Base-by-base conservation (phyloP, 2,113 vertebrate genomes). In the Brevimyrus niger region DNA sequence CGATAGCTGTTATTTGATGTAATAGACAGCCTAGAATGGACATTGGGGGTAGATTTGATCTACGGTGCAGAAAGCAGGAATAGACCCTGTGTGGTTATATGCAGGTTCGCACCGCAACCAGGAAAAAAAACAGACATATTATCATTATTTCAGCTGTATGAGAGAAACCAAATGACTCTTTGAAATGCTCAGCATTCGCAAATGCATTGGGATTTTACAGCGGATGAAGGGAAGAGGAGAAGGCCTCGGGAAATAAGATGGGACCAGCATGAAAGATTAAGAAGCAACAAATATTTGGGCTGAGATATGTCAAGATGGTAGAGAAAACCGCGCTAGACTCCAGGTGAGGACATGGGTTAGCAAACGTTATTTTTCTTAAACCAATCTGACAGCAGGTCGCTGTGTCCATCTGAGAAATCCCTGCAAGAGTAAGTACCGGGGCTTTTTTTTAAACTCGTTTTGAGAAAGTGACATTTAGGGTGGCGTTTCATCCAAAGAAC, bases 41-140 rank as follows among this genome's bases (percentile, higher is more conserved):
- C 85, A 80, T 27, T 10, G 82, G 50, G 48, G 87, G 86, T 84
- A 31, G 58, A 88, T 90, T 69, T 88, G 53, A 90, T 88, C 89
- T 50, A 88, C 55, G 35, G 38, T 11, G 42, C 65, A 31, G 73
- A 87, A 85, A 86, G 19, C 84, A 73, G 21, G 9, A 76, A 38
- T 31, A 44, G 6, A 17, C 44, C 51, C 35, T 21, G 11, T 83
- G 6, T 38, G 76, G 21, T 6, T 42, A 10, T 6, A 89, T 27
- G 82, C 42, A 55, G 55, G 76, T 13, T 58, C 19, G 21, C 21
- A 35, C 47, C 2, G 42, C 31, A 89, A 53, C 48, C 23, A 61
- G 38, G 42, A 27, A 58, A 55, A 53, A 55, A 38, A 85, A 2
- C 50, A 53, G 10, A 35, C 13, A 15, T 88, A 47, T 48, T 48